Evolutionary conservation across 2,888 invertebrate species (phyloP).

Genomic region (Polydrusus cervinus): DNA sequence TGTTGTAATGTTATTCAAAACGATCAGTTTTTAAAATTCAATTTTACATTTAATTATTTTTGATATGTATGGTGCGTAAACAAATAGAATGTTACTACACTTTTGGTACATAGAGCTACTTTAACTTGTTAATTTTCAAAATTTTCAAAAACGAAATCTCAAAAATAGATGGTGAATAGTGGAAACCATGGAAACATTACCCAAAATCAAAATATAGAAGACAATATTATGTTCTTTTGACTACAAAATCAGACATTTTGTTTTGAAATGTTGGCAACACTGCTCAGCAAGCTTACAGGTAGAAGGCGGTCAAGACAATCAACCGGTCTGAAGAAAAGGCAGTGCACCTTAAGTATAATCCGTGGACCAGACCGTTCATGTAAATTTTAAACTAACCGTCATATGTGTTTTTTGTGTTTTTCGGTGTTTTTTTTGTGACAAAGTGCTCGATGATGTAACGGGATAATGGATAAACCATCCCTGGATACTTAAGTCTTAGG

Average conservation of each 20-base stretch:
- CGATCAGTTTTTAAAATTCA: no score
- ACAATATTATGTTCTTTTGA: not conserved
- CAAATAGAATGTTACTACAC: no score
- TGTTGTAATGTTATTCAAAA: no score
- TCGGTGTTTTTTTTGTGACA: constrained; percentile 18
- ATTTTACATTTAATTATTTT: no score
- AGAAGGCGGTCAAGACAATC: constrained; percentile 53
- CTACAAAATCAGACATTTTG: constrained; percentile 40
- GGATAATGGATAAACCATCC: constrained; percentile 37
- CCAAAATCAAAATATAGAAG: no score
- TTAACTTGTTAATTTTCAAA: no score
- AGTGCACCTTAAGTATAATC: constrained; percentile 54
- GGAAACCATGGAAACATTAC: no score
- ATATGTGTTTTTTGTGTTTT: constrained; percentile 41
- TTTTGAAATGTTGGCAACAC: constrained; percentile 52
- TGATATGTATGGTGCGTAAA: no score
- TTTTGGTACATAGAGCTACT: no score
- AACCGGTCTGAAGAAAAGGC: constrained; percentile 53
- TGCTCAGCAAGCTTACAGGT: constrained; percentile 48
- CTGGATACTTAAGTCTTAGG: constrained; percentile 55
- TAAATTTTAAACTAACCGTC: constrained; percentile 41
- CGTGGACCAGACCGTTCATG: constrained; percentile 33
- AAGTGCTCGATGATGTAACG: constrained; percentile 40
- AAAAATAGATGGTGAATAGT: no score
- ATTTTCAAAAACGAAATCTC: no score